Conservation (phyloP, 1,140 invertebrate genomes). For the Eriosoma lanigerum region DNA sequence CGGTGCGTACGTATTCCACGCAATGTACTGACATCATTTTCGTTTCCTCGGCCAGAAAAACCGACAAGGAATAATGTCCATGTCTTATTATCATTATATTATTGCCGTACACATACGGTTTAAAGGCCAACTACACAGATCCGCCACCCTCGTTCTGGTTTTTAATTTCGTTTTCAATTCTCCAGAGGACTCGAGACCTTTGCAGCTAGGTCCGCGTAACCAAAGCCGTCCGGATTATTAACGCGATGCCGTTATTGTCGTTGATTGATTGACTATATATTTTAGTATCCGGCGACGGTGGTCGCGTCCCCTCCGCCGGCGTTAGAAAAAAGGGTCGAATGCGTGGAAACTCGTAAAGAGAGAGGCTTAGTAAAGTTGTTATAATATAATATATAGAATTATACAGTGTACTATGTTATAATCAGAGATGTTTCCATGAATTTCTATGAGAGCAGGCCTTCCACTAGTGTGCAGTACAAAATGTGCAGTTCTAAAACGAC, state of each 20-base stretch:
- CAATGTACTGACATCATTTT: conserved; percentile 18
- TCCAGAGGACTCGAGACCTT: conserved; percentile 26
- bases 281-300: background rate
- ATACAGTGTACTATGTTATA: too few species aligned
- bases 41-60: background rate
- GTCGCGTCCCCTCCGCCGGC: background rate
- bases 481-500: too few species aligned
- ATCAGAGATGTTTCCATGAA: too few species aligned
- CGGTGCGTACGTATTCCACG: too few species aligned
- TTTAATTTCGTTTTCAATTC: conserved; percentile 41
- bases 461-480: too few species aligned
- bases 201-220: background rate
- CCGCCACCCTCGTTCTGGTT: conserved; percentile 1
- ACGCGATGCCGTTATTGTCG: conserved; percentile 35
- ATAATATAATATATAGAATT: too few species aligned
- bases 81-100: too few species aligned
- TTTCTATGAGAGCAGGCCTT: too few species aligned
- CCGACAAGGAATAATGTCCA: background rate
- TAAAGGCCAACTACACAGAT: background rate
- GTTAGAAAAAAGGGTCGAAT: too few species aligned
- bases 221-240: conserved; percentile 47
- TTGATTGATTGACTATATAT: conserved; percentile 47
- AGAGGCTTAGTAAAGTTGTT: too few species aligned
- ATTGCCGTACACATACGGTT: too few species aligned
- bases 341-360: too few species aligned